Evolutionary conservation across 92 coral and sea anemone species (phyloP), one percentile per base, ranked within the genome.

Genomic region (Palythoa grandis): DNA sequence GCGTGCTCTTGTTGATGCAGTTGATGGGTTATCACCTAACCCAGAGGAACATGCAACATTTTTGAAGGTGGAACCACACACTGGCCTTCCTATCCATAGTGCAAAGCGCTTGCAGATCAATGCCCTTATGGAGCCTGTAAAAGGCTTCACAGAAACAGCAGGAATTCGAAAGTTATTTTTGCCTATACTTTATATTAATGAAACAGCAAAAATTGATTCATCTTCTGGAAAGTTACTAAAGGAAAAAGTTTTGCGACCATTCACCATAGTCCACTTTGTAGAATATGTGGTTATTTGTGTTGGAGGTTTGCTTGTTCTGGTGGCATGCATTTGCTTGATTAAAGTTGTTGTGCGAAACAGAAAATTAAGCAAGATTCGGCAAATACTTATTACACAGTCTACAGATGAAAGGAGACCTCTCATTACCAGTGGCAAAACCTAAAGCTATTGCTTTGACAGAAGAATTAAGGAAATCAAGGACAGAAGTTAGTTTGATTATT

Each of bases 81-180:
- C 94, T 47, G 98, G 98, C 12, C 71, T 96, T 14, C 92, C 98
- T 1, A 60, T 96, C 19, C 87, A 88, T 72, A 95, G 95, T 71
- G 88, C 91, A 78, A 96, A 96, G 47, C 87, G 98, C 8, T 70
- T 94, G 47, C 98, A 96, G 76, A 88, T 96, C 53, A 96, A 96
- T 86, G 88, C 92, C 11, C 89, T 92, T 6, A 86, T 96, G 16
- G 92, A 91, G 53, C 91, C 96, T 11, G 78, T 96, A 7, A 23
- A 58, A 22, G 90, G 87, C 19, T 88, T 96, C 50, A 23, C 79
- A 7, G 82, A 91, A 76, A 89, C 92, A 7, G 35, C 53, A 66
- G 90, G 90, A 6, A 89, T 96, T 35, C 74, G 25, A 23, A 87
- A 74, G 47, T 78, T 92, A 67, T 92, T 89, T 83, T 71, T 96